Conservation (phyloP, 2,113 vertebrate species). For the Loxodonta africana region DNA sequence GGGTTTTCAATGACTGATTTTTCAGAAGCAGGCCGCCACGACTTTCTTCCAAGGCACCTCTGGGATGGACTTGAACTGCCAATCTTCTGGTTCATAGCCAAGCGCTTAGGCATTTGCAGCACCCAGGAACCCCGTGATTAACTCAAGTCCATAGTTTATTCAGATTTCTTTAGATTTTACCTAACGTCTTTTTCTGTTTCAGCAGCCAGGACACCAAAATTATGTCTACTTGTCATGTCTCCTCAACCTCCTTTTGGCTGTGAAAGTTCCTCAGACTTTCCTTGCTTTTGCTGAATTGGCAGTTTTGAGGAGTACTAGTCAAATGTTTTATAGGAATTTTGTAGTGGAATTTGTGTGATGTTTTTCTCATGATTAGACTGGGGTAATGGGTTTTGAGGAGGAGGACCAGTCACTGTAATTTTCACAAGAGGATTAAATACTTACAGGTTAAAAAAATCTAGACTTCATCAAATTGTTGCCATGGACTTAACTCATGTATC, state of each 20-base stretch:
- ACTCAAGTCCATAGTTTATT: neutral
- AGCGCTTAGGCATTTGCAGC: no score
- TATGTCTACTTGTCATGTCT: neutral
- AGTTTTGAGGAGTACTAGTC: neutral
- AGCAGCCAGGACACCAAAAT: neutral
- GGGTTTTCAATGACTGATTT: no score
- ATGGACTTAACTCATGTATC: neutral
- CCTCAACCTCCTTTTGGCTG: neutral
- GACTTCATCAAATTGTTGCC: neutral
- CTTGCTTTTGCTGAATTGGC: neutral
- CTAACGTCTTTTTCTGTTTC: neutral
- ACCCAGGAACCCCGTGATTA: neutral
- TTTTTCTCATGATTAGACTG: slow-evolving; percentile 49
- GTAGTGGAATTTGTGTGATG: neutral
- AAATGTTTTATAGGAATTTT: neutral
- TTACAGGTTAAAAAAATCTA: slow-evolving; percentile 27
- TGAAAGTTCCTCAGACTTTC: slow-evolving; percentile 5
- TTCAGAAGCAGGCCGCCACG: no score
- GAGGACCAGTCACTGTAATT: neutral
- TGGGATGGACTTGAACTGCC: no score
- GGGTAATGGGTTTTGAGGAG: neutral
- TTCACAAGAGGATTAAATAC: neutral
- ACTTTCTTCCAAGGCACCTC: no score
- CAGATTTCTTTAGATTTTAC: neutral
- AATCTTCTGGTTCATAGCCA: no score